Conservation (phyloP, 2,113 vertebrate genomes). For the Bucco capensis region DNA sequence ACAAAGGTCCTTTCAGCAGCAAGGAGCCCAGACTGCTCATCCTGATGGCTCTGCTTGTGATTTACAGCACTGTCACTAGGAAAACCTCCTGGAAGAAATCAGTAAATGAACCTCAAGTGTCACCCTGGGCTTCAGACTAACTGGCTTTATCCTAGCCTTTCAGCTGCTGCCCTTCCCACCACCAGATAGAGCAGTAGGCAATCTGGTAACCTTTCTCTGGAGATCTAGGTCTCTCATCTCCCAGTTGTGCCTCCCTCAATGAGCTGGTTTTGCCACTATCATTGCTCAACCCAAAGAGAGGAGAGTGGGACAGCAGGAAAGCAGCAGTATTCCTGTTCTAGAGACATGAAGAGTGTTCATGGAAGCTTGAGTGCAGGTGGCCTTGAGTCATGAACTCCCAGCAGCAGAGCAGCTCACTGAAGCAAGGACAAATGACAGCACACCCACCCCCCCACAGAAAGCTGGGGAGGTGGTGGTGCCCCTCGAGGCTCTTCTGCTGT, state of each 20-base stretch:
- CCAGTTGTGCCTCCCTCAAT: no score
- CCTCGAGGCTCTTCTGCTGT: background rate
- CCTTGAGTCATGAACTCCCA: background rate
- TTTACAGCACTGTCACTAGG: background rate
- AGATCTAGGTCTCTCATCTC: background rate
- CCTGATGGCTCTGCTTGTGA: background rate
- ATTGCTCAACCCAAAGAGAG: background rate
- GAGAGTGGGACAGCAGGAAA: background rate
- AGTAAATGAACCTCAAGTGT: background rate
- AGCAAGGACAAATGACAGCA: background rate
- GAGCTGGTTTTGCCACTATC: background rate
- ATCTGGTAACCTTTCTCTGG: background rate
- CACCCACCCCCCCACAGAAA: fast-evolving
- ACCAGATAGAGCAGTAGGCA: background rate
- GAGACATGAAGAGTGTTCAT: background rate
- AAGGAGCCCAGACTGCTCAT: background rate
- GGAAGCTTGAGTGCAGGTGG: background rate
- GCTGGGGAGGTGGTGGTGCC: background rate
- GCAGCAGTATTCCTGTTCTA: background rate
- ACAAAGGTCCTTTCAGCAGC: background rate
- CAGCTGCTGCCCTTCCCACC: background rate
- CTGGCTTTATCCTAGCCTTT: background rate
- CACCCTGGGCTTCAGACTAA: background rate
- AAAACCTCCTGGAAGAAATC: background rate
- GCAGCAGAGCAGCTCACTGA: background rate